Base-by-base conservation (phyloP, 2,888 invertebrate genomes). In the Pristionchus exspectatus region DNA sequence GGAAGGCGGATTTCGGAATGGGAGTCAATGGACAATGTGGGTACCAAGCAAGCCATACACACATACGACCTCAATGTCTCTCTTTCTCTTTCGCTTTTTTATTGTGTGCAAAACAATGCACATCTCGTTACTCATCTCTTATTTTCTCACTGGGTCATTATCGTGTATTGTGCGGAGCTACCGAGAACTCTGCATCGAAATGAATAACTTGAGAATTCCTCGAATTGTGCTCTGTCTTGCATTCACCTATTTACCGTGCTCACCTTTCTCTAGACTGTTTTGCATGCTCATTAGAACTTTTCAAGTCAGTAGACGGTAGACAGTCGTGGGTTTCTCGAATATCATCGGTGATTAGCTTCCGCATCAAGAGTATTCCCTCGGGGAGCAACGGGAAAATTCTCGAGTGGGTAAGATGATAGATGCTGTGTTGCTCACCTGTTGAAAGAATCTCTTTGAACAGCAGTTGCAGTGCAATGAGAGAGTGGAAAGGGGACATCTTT, bases 1-100 rank as follows among this genome's bases (percentile, higher is more conserved):
- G 50, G 81, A 81, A 81, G 81, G 81, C 81, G 81, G 81, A 81
- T 81, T 81, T 81, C 81, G 81, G 81, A 81, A 81, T 50, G 50
- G 81, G 30, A 77, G 81, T 44, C 81, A 81, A 81, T 81, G 81
- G 50, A 81, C 81, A 81, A n/a, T 50, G 81, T 54, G 81, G 81
- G 27, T 81, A 81, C 81, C 81, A 81, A 44, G 50, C 81, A 5
- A 27, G 77, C 21, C 27, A 50, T 50, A 50, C 50, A 16, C 81
- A 81, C 30, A 69, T 24, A 18, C 44, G 77, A 77, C 77, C 77
- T 77, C 38, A 18, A 30, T 72, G n/a, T 72, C 3, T 72, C 30
- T 30, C 33, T 30, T 33, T 12, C 21, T 33, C 14, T 14, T 7
- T 24, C 74, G 7, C 44, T 44, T 38, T 24, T 69, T 66, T 24